Percentiles rank a stretch among this genome's conserved stretches.
phyloP scores from a whole-genome alignment of 2,888 invertebrate species.

The Andrena praecox region DNA sequence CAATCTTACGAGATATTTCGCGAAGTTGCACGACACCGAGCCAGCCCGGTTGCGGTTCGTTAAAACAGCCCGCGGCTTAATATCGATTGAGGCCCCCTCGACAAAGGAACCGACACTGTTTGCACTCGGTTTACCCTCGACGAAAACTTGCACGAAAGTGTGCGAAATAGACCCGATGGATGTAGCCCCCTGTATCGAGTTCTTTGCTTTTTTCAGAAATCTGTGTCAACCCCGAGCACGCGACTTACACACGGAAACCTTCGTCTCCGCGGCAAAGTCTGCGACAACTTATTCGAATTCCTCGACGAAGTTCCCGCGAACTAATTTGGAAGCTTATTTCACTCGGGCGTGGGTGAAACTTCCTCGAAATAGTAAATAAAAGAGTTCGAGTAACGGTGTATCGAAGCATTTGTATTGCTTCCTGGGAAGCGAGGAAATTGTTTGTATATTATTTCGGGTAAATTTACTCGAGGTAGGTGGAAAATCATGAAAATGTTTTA shows the following conservation, averaged over 20 bases:
- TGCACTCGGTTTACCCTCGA: constrained; percentile 49
- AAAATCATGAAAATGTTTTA: too few relatives aligned
- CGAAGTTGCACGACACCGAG: constrained; percentile 30
- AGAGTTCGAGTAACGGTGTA: background rate
- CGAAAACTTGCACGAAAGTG: constrained; percentile 52
- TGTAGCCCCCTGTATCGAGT: constrained; percentile 12
- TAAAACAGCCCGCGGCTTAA: constrained; percentile 59
- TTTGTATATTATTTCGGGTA: too few relatives aligned
- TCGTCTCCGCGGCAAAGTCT: background rate
- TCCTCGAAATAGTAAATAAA: background rate
- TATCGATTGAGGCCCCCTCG: constrained; percentile 60
- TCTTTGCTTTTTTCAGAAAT: constrained; percentile 1
- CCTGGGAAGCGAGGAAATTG: too few relatives aligned
- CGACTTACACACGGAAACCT: constrained; percentile 7
- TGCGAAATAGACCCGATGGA: constrained; percentile 39
- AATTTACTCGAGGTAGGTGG: too few relatives aligned
- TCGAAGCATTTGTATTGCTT: too few relatives aligned
- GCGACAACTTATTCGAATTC: constrained; percentile 4
- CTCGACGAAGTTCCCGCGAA: background rate
- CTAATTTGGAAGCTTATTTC: background rate
- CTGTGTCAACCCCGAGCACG: background rate
- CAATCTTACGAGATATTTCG: constrained; percentile 29
- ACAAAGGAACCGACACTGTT: constrained; percentile 57
- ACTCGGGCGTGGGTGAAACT: background rate
- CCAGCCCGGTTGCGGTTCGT: constrained; percentile 44